Evolutionary conservation across 2,113 vertebrate species (phyloP), one percentile per base, ranked within the genome.

Genomic region (Petrocephalus microphthalmus): DNA sequence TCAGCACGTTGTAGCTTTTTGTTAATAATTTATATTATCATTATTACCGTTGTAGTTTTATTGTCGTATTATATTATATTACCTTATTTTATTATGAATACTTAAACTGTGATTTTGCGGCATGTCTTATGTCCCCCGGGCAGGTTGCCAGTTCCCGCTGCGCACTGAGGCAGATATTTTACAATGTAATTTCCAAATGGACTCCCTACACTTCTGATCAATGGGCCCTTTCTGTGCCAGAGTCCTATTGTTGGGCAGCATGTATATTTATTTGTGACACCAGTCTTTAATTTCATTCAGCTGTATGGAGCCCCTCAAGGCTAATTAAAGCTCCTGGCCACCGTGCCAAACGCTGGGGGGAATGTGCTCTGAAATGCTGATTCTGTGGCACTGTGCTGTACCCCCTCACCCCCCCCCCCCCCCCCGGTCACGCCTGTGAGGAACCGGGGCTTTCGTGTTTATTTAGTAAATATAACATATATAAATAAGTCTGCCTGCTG

Each of bases 151-250:
- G 67, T 84, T 5, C n/a, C 54, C 71, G 64, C 67, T 74, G 67
- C 6, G 67, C 67, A 37, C 67, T 17, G 5, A 78, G 15, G 5
- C 17, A 2, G 71, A 78, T 37, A 74, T 33, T 87, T 52, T n/a
- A 29, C 85, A 57, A 85, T 60, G 17, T 51, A 87, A 83, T 89
- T 87, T 53, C 84, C 84, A 91, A 90, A 90, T 90, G 89, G 90
- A 90, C 57, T 19, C 33, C 64, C 87, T 74, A 87, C 5, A 17
- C 13, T 54, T 86, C 33, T 87, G 87, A 89, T 91, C 89, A 88
- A 86, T 88, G 37, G 52, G 49, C 15, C 29, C 81, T 83, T 53
- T 25, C 78, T 53, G 53, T 83, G 42, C 42, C 17, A 29, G 83
- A 37, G 20, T 22, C 45, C 53, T 67, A 81, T 91, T 91, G 82